Evolutionary conservation across 2,888 invertebrate species (phyloP), one percentile per base, ranked within the genome.

Genomic region (Trichacis sp.): DNA sequence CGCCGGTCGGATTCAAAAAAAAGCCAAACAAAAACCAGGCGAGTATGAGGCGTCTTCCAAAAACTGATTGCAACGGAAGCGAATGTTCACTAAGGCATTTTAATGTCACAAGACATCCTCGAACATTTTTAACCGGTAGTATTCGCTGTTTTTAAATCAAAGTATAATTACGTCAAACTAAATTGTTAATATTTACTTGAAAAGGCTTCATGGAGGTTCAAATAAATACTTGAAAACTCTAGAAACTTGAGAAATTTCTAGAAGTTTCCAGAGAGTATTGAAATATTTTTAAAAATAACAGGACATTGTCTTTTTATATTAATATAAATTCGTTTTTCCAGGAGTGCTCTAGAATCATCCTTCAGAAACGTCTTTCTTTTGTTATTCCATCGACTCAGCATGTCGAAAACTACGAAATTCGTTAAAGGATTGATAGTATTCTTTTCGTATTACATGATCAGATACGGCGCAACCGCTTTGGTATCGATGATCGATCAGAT

Each of bases 51-150:
- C 1, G 93, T 98, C 6, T 98, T 97, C 85, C 98, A 98, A 83
- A 97, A 98, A 84, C 87, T 99, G 78, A 94, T 98, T 67, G 94
- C 97, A 0, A 97, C 97, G 0, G 97, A 96, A 85, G 88, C 91
- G 0, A 95, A 98, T 80, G 98, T 99, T 84, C 96, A 97, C 77
- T 96, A 98, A 85, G 98, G 98, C 4, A 98, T 99, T 85, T 91
- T 93, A 77, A 87, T 99, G 8, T 89, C 99, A 71, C 94, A 95
- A 79, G 90, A 91, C 45, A 89, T 99, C 75, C 88, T 98, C 43
- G 91, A 91, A 79, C 89, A 93, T 79, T 92, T 96, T 77, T 93
- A 95, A 68, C 87, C 88, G 91, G 94, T 86, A 90, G 90, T 88
- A 55, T 47, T 15, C 40, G 24, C 24, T 3, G 3, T 24, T 24